Percentiles rank a stretch among this genome's conserved stretches.
These are phyloP conservation scores for Tetramorium parvispinum DNA, from an alignment of 1,140 invertebrate genomes.

Conservation along the genomic window DNA sequence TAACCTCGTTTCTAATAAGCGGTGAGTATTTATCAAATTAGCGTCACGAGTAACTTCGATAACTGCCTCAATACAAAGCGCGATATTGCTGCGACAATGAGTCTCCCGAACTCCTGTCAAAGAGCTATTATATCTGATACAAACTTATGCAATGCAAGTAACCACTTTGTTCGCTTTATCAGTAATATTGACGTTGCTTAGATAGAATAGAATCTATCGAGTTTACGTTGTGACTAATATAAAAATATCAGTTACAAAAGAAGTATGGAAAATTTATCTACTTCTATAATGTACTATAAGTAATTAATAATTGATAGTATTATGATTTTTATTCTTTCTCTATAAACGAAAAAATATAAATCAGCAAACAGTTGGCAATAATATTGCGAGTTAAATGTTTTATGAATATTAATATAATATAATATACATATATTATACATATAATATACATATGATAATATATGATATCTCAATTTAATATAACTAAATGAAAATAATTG, in stretches of 20 bases:
- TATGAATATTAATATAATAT: background rate
- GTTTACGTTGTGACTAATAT: background rate
- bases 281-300: background rate
- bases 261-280: background rate
- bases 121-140: conserved; percentile 24
- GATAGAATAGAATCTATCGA: background rate
- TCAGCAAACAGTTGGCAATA: background rate
- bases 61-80: conserved; percentile 54
- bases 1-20: conserved; percentile 63
- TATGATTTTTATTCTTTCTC: background rate
- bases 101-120: conserved; percentile 22
- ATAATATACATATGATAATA: too few relatives aligned
- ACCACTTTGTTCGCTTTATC: background rate
- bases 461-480: too few relatives aligned
- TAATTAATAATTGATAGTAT: background rate
- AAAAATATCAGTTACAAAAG: background rate
- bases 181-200: conserved; percentile 16
- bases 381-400: background rate
- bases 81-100: conserved; percentile 53
- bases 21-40: conserved; percentile 60
- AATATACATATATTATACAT: too few relatives aligned
- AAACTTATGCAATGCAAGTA: conserved; percentile 15
- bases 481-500: background rate
- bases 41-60: conserved; percentile 57
- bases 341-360: background rate